Evolutionary conservation across 2,888 invertebrate genomes (phyloP).

Genomic region (Eristalis pertinax): DNA sequence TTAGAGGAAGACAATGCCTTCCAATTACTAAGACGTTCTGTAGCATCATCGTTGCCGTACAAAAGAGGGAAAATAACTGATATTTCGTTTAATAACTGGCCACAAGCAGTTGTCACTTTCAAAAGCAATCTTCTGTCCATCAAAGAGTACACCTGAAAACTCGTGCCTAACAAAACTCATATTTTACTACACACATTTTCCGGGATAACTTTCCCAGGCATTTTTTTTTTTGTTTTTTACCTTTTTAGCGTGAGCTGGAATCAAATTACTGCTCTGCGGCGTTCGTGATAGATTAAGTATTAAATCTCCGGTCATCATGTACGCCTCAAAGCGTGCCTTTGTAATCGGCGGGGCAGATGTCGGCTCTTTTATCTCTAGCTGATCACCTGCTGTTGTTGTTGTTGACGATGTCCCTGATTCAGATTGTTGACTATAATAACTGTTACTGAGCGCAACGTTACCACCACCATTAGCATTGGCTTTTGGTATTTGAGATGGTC

Average conservation of each 20-base stretch:
- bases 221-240: constrained; percentile 72
- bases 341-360: constrained; percentile 79
- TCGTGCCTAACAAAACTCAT: neutral
- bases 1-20: too few relatives aligned
- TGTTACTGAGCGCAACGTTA: constrained; percentile 61
- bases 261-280: constrained; percentile 85
- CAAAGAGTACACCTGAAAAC: too few relatives aligned
- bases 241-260: constrained; percentile 83
- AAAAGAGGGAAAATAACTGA: too few relatives aligned
- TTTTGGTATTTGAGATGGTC: constrained; percentile 80
- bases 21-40: too few relatives aligned
- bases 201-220: neutral
- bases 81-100: too few relatives aligned
- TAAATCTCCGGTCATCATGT: constrained; percentile 98
- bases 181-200: neutral
- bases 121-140: too few relatives aligned
- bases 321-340: constrained; percentile 90
- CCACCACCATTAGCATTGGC: constrained; percentile 76
- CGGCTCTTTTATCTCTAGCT: constrained; percentile 74
- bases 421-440: constrained; percentile 61
- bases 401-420: constrained; percentile 62
- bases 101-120: too few relatives aligned
- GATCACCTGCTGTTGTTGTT: constrained; percentile 73
- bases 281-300: constrained; percentile 95
- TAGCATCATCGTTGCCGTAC: too few relatives aligned